Percentiles rank a stretch among this genome's conserved stretches.
phyloP scores from a whole-genome alignment of 2,888 invertebrate species.

The Erebia palarica region DNA sequence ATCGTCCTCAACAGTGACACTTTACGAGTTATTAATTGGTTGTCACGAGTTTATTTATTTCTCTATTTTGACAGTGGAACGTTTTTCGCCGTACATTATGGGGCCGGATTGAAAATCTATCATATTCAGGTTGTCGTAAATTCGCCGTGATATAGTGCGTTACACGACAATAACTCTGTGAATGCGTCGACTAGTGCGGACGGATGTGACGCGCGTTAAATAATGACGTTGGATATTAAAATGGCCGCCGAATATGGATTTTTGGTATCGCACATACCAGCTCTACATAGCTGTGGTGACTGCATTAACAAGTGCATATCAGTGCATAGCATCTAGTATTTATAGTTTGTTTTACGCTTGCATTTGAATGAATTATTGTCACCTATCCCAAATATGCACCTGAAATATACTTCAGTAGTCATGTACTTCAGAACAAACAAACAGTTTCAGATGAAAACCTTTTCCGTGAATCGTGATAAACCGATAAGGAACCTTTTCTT shows the following conservation, averaged over 20 bases:
- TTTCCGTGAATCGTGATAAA: not conserved
- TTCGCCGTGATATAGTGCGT: conserved; percentile 79
- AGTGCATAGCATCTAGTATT: not conserved
- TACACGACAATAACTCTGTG: conserved; percentile 79
- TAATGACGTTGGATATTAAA: conserved; percentile 77
- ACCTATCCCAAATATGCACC: not conserved
- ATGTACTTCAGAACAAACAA: not conserved
- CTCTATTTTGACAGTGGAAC: conserved; percentile 79
- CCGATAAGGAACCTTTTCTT: conserved; percentile 3
- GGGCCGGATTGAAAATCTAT: conserved; percentile 81
- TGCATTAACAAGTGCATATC: conserved; percentile 16
- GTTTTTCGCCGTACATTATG: conserved; percentile 78
- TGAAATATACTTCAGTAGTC: too few species aligned
- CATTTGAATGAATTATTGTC: not conserved
- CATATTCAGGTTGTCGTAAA: conserved; percentile 82
- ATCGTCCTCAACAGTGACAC: conserved; percentile 77
- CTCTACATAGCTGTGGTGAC: conserved; percentile 7
- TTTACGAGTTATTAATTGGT: conserved; percentile 83
- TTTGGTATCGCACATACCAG: conserved; percentile 38
- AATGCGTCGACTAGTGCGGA: conserved; percentile 77
- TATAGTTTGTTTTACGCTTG: not conserved
- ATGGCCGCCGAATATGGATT: conserved; percentile 63
- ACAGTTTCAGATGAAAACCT: not conserved
- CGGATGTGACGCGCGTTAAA: conserved; percentile 77
- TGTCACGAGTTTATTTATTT: conserved; percentile 81